phyloP scores from a whole-genome alignment of 2,888 invertebrate genomes.

The Cephus pulcher region DNA sequence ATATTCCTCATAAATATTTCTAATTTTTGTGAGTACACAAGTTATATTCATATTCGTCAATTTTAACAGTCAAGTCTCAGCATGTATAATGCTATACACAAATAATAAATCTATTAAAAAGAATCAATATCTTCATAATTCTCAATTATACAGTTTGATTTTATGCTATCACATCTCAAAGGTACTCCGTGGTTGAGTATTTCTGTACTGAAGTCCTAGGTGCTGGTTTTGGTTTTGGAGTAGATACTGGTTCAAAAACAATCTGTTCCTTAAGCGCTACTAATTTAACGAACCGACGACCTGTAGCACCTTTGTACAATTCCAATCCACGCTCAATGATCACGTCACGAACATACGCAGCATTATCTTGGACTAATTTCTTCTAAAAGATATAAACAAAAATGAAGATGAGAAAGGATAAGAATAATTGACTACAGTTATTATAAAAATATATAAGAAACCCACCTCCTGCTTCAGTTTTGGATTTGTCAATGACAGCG shows the following conservation, averaged over 20 bases:
- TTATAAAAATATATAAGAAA: slow-evolving; percentile 17
- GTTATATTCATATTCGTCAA: not conserved
- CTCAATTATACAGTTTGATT: not conserved
- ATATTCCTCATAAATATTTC: not conserved
- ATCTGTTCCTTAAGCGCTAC: slow-evolving; percentile 67
- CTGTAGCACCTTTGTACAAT: slow-evolving; percentile 55
- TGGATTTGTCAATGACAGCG: slow-evolving; percentile 70
- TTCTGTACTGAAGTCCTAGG: slow-evolving; percentile 74
- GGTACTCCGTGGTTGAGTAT: slow-evolving; percentile 76
- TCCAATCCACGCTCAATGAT: slow-evolving; percentile 59
- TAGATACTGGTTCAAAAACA: slow-evolving; percentile 71
- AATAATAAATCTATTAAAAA: not conserved
- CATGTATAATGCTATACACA: not conserved
- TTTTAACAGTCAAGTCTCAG: not conserved
- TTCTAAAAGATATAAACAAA: slow-evolving; percentile 64
- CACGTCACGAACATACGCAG: slow-evolving; percentile 75
- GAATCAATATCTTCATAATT: not conserved
- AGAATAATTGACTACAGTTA: slow-evolving; percentile 12
- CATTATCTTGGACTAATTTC: slow-evolving; percentile 79
- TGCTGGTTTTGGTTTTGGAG: slow-evolving; percentile 69
- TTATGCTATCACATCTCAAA: slow-evolving; percentile 31
- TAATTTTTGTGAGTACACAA: not conserved
- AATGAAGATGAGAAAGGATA: slow-evolving; percentile 63
- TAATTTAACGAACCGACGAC: slow-evolving; percentile 53
- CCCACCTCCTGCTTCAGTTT: slow-evolving; percentile 70